Evolutionary conservation across 2,113 vertebrate genomes (phyloP).

Genomic region (Sebastes schlegelii): DNA sequence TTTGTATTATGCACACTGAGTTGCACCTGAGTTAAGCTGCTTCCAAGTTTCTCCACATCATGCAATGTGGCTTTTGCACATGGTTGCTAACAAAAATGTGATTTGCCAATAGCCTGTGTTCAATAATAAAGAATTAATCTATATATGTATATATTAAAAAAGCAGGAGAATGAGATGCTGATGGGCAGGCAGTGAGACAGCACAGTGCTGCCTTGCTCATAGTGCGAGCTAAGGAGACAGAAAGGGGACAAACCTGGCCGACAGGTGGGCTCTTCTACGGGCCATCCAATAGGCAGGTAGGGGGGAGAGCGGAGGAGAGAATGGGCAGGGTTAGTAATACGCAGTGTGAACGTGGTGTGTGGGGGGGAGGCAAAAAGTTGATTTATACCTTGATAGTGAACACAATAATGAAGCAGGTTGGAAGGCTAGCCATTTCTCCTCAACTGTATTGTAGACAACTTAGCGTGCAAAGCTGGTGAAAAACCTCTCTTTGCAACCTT

Average conservation of each 20-base stretch:
- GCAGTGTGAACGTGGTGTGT: conserved; percentile 64
- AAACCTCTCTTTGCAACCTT: neutral
- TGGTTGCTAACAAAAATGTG: neutral
- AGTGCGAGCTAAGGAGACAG: conserved; percentile 81
- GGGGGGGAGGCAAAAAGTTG: conserved; percentile 22
- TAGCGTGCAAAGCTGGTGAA: neutral
- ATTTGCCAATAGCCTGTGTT: neutral
- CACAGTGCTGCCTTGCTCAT: conserved; percentile 75
- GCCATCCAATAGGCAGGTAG: conserved; percentile 85
- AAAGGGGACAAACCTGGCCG: conserved; percentile 87
- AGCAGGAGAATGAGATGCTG: conserved; percentile 60
- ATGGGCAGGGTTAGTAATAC: conserved; percentile 85
- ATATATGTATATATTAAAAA: conserved; percentile 4
- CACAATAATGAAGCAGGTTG: conserved; percentile 18
- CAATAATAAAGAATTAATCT: neutral
- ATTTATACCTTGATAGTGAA: conserved; percentile 22
- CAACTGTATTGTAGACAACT: neutral
- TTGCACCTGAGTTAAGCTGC: neutral
- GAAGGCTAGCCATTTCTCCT: neutral
- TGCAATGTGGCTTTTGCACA: conserved; percentile 55
- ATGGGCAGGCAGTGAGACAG: conserved; percentile 79
- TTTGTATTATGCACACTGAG: neutral
- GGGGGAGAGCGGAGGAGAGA: conserved; percentile 85
- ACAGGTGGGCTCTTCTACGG: conserved; percentile 84
- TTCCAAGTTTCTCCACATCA: conserved; percentile 54